Base-by-base conservation (phyloP, 2,113 vertebrate species). In the Numida meleagris region DNA sequence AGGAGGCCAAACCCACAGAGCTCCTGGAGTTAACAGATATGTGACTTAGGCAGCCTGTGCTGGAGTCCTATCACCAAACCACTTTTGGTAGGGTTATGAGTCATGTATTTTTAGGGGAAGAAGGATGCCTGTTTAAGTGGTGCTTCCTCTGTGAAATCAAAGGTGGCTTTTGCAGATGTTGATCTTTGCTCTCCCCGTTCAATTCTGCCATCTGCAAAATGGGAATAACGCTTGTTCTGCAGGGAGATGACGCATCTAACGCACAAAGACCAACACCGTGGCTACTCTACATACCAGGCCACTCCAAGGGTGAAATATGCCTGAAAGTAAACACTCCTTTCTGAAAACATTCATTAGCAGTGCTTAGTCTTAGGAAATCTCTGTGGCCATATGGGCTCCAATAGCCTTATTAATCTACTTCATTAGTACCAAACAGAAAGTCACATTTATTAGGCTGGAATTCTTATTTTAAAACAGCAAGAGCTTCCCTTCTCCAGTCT, bases 371-470 rank as follows among this genome's bases (percentile, higher is more conserved):
- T 34, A 95, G 65, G 71, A 89, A 87, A 88, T 59, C 75, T 82
- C 82, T 45, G 20, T 24, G 67, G 61, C 94, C 84, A 91, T 71
- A 77, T 74, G 74, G 82, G 78, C 82, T 94, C 67, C 74, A 88
- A 67, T 6, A 85, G 78, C 71, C 45, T 91, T 92, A 94, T 81
- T 94, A 76, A 80, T 89, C 91, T 94, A 68, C 74, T 93, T 89
- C 72, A 74, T 77, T 91, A 78, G 62, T 93, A 67, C 84, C 66
- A 66, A 78, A 62, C 53, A 75, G 84, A 94, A 88, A 96, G 86
- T 65, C 82, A 88, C 94, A 93, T 95, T 86, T 55, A n/a, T 89
- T 82, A 79, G 46, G 86, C 58, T 7, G 11, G 19, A 42, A 31
- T 63, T 68, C 12, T 40, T 63, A 38, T 66, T 57, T 11, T 17